phyloP scores from a whole-genome alignment of 2,797 vertebrate species.

The Orientallactaga sibirica region DNA sequence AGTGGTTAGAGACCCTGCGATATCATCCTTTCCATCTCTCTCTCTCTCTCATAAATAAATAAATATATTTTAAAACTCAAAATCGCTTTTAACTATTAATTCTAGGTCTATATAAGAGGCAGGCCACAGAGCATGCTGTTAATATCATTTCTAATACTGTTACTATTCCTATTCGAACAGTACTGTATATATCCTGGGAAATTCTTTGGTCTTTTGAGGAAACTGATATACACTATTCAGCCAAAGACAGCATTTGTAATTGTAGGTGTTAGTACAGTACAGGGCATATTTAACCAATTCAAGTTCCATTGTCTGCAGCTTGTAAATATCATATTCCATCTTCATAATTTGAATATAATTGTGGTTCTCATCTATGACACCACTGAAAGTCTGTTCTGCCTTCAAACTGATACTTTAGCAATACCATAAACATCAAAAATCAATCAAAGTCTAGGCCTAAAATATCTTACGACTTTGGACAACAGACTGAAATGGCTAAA shows the following conservation, averaged over 20 bases:
- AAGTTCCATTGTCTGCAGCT: neutral
- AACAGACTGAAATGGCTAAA: neutral
- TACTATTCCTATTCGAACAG: neutral
- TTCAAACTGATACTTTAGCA: conserved; percentile 29
- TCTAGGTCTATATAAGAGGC: neutral
- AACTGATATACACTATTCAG: neutral
- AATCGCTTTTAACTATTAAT: neutral
- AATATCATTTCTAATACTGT: neutral
- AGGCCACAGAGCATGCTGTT: neutral
- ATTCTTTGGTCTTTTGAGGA: neutral
- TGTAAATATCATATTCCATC: neutral
- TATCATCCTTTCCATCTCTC: no score
- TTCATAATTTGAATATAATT: neutral
- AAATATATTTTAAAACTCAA: neutral
- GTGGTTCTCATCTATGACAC: neutral
- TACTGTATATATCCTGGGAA: neutral
- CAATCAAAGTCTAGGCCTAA: neutral
- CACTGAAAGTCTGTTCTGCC: neutral
- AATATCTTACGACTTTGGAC: neutral
- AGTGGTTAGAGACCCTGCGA: no score
- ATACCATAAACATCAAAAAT: neutral
- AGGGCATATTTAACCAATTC: conserved; percentile 6
- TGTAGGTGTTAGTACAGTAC: neutral
- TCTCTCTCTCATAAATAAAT: no score
- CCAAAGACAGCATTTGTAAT: neutral